Evolutionary conservation across 1,140 invertebrate genomes (phyloP).

Genomic region (Dryas iulia): DNA sequence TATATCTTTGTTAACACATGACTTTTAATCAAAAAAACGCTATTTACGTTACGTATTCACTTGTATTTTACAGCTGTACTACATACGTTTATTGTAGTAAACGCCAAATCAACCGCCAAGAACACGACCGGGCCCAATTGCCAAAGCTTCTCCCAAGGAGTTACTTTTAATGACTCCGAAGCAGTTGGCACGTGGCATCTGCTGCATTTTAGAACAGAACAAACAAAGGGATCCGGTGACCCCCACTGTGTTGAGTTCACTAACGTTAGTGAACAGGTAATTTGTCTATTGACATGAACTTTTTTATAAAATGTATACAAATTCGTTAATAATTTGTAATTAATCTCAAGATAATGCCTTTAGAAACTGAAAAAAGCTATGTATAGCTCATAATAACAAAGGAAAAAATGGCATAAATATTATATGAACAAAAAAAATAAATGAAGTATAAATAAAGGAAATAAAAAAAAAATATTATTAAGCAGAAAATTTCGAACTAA

Average conservation of each 20-base stretch:
- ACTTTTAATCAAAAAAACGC: too few relatives aligned
- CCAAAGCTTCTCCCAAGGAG: conserved; percentile 57
- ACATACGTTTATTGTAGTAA: conserved; percentile 9
- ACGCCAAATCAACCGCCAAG: conserved; percentile 42
- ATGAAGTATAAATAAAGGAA: too few relatives aligned
- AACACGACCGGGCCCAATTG: conserved; percentile 46
- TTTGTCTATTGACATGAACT: background rate
- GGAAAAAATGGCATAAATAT: background rate
- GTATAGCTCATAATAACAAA: background rate
- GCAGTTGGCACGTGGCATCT: conserved; percentile 63
- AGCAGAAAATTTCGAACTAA: too few relatives aligned
- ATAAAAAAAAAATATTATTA: too few relatives aligned
- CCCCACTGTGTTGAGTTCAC: conserved; percentile 59
- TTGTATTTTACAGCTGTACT: conserved; percentile 24
- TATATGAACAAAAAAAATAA: too few relatives aligned
- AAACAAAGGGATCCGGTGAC: conserved; percentile 50
- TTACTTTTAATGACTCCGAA: conserved; percentile 56
- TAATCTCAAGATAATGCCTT: too few relatives aligned
- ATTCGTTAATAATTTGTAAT: too few relatives aligned
- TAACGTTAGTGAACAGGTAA: conserved; percentile 51
- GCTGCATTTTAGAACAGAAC: conserved; percentile 57
- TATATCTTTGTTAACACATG: background rate
- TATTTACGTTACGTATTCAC: background rate
- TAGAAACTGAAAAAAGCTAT: too few relatives aligned
- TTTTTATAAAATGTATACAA: background rate